Conservation (phyloP, 2,113 vertebrate genomes). For the Camarhynchus parvulus region DNA sequence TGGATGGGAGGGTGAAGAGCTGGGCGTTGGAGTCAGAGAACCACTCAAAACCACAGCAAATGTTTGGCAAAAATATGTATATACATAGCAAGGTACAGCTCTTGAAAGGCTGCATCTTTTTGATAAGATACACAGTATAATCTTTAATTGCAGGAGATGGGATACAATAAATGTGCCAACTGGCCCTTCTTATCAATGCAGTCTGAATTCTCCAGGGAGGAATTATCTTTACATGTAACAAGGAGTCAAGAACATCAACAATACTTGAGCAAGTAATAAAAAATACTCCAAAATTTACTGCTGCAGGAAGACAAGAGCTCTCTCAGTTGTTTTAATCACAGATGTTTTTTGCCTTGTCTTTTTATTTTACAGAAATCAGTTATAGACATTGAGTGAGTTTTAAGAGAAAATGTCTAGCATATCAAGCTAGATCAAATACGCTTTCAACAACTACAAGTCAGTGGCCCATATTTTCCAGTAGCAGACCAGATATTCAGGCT, state of each 20-base stretch:
- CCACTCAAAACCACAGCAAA: neutral
- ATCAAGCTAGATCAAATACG: constrained; percentile 10
- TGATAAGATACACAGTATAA: constrained; percentile 30
- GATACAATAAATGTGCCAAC: constrained; percentile 21
- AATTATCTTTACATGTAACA: constrained; percentile 32
- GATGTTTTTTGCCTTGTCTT: neutral
- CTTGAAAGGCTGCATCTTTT: constrained; percentile 46
- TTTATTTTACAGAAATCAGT: neutral
- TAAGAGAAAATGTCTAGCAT: neutral
- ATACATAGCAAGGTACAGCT: constrained; percentile 7
- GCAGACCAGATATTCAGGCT: constrained; percentile 57
- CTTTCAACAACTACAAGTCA: neutral
- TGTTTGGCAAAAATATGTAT: neutral
- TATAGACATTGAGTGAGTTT: neutral
- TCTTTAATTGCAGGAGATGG: constrained; percentile 24
- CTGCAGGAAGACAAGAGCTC: neutral
- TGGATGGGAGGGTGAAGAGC: neutral
- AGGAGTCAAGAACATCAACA: constrained; percentile 14
- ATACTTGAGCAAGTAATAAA: neutral
- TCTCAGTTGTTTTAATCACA: constrained; percentile 11
- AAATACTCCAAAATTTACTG: constrained; percentile 16
- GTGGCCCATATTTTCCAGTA: neutral
- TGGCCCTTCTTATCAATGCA: constrained; percentile 21
- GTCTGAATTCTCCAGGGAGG: constrained; percentile 1
- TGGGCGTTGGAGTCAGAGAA: neutral